Base-by-base conservation (phyloP, 2,888 invertebrate species). In the Exocentrus adspersus region DNA sequence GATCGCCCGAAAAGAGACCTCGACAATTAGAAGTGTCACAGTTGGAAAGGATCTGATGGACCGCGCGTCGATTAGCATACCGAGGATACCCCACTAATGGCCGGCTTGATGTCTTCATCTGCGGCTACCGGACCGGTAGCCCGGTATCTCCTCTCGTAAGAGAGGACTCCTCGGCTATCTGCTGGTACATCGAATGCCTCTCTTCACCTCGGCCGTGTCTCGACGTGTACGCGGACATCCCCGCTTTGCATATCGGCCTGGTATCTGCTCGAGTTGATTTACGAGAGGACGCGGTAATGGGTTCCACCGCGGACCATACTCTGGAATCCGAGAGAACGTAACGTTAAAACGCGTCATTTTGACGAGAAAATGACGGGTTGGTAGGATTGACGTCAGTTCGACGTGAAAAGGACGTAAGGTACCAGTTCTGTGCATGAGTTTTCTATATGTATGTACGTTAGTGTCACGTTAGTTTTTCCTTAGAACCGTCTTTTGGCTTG, bases 91-190 rank as follows among this genome's bases (percentile, higher is more conserved):
- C 71, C 74, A 70, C 74, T 75, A 75, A 75, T 71, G 72, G 75
- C 69, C 68, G 58, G 61, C 60, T 59, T 65, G 78, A 80, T 78
- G 79, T 79, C 79, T 78, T 77, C 76, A 75, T 78, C 75, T 70
- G n/a, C 68, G 60, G 75, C 80, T 80, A 80, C 79, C 73, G 79
- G 74, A 74, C 73, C 78, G 72, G 80, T 78, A 79, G 79, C 73
- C n/a, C 46, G 62, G 77, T 78, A 77, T 79, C 77, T 77, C 71
- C n/a, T 73, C 24, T 24, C 4, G 24, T 24, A 24, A 5, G 7
- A 24, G 24, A 7, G 24, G 24, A 24, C 24, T 24, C 3, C 24
- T 7, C 3, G 48, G 63, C 77, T 78, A 77, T 79, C 77, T 77
- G n/a, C n/a, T n/a, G 71, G 73, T 77, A 78, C 78, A 77, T 74